Conservation (phyloP, 2,113 vertebrate genomes). For the Clarias batrachus region DNA sequence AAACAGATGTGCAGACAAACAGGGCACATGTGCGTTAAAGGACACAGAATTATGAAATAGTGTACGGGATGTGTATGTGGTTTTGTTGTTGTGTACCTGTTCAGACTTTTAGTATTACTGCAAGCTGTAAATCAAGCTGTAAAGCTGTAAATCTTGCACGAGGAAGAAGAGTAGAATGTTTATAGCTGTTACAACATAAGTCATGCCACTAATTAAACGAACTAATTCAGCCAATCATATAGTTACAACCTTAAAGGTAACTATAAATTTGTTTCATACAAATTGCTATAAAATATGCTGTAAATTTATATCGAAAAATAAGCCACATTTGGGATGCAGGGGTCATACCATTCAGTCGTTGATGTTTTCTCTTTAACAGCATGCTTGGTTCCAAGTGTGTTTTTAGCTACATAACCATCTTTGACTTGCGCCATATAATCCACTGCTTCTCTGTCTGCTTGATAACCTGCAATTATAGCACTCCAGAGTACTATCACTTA, state of each 20-base stretch:
- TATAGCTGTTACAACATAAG: background rate
- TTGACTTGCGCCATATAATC: background rate
- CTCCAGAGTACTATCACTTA: slow-evolving; percentile 9
- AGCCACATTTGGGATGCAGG: background rate
- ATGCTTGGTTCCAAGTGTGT: background rate
- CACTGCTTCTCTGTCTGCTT: background rate
- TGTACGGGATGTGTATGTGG: background rate
- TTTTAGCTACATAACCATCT: background rate
- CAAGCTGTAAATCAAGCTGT: no score
- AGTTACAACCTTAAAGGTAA: background rate
- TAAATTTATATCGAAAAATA: background rate
- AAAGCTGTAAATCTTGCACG: background rate
- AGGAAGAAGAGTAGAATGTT: background rate
- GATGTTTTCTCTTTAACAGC: background rate
- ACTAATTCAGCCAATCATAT: background rate
- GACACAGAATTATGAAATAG: background rate
- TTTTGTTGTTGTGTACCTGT: background rate
- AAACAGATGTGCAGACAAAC: slow-evolving; percentile 6
- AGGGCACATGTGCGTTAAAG: slow-evolving; percentile 11
- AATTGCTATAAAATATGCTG: background rate
- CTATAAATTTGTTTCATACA: background rate
- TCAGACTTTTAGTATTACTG: background rate
- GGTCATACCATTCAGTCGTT: background rate
- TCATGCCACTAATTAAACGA: background rate
- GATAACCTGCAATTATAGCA: background rate